These are phyloP conservation scores for Cyprinella venusta DNA, from an alignment of 2,797 vertebrate species.

Conservation along the genomic window DNA sequence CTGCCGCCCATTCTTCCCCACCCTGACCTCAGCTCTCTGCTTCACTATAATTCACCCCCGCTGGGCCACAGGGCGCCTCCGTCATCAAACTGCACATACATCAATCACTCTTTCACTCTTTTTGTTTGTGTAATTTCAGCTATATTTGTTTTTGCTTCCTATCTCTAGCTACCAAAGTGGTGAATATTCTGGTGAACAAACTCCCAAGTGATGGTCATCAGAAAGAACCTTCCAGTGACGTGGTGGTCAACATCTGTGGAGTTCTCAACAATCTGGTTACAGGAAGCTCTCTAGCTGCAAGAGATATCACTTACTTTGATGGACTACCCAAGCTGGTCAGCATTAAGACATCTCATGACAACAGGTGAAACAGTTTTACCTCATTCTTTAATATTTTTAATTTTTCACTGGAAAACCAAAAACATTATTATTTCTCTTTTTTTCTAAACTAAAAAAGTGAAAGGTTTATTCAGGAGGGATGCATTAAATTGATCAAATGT, in stretches of 20 bases:
- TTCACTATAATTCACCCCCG: slow-evolving; percentile 3
- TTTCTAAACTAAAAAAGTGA: background rate
- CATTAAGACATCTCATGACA: slow-evolving; percentile 88
- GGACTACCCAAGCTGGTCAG: slow-evolving; percentile 90
- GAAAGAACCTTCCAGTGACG: slow-evolving; percentile 82
- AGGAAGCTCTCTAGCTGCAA: slow-evolving; percentile 87
- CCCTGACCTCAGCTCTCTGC: slow-evolving; percentile 16
- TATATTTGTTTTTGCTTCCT: slow-evolving; percentile 13
- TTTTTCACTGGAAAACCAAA: background rate
- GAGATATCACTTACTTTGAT: slow-evolving; percentile 90
- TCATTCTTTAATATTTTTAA: background rate
- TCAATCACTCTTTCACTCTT: slow-evolving; percentile 7
- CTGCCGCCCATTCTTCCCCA: slow-evolving; percentile 17
- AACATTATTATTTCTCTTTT: background rate
- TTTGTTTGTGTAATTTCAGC: slow-evolving; percentile 13
- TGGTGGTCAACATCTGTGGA: slow-evolving; percentile 90
- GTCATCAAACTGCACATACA: slow-evolving; percentile 8
- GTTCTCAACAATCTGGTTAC: slow-evolving; percentile 92
- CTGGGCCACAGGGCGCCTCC: background rate
- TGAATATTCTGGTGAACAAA: slow-evolving; percentile 88
- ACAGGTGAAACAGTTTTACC: slow-evolving; percentile 76
- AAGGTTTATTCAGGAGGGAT: too few relatives aligned
- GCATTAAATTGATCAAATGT: background rate
- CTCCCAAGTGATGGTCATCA: slow-evolving; percentile 83
- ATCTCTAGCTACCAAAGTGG: slow-evolving; percentile 85